Percentiles rank a stretch among this genome's conserved stretches.
Evolutionary conservation across 2,113 vertebrate species (phyloP).

Genomic region (Chaetops frenatus): DNA sequence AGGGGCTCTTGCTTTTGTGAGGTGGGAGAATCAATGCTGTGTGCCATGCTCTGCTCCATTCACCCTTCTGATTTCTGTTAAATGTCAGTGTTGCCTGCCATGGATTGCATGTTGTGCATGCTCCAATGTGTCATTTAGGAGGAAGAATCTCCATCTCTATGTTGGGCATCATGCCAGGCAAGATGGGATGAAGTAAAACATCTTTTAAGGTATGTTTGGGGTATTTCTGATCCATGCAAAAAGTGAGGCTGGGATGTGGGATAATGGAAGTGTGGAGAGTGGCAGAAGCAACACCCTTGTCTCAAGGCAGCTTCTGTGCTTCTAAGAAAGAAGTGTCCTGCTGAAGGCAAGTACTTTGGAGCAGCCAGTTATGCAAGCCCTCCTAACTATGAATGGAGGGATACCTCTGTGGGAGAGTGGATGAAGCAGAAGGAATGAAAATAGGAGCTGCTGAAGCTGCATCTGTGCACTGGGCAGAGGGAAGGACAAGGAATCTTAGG

Average conservation of each 20-base stretch:
- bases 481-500: neutral
- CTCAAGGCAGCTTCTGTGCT: neutral
- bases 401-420: neutral
- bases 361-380: neutral
- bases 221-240: neutral
- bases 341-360: neutral
- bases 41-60: neutral
- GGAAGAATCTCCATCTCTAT: neutral
- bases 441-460: neutral
- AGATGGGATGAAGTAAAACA: accelerated
- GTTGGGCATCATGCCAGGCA: neutral
- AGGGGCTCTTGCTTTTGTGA: neutral
- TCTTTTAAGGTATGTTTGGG: neutral
- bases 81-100: neutral
- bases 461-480: neutral
- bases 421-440: neutral
- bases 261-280: neutral
- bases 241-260: neutral
- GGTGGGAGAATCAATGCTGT: neutral
- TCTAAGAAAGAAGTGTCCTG: neutral
- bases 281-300: accelerated
- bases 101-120: neutral
- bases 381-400: neutral
- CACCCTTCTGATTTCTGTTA: neutral
- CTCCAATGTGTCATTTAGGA: neutral